Conservation (phyloP, 1,140 invertebrate genomes). For the Helicoverpa zea region DNA sequence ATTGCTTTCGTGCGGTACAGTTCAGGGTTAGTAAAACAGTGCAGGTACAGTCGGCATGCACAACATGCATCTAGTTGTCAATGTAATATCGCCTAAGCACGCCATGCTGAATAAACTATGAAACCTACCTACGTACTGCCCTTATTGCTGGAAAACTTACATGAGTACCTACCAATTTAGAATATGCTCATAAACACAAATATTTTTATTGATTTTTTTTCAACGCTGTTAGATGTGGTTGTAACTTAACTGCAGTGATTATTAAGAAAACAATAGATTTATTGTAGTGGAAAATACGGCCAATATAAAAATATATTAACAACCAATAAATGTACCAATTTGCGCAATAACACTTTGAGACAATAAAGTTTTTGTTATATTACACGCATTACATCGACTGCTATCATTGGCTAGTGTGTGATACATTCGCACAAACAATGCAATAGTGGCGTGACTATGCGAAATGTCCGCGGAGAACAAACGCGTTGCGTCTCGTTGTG, state of each 20-base stretch:
- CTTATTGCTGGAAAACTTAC: neutral
- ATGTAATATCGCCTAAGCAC: constrained; percentile 31
- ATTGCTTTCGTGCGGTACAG: constrained; percentile 41
- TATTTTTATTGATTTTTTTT: constrained; percentile 3
- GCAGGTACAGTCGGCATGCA: constrained; percentile 36
- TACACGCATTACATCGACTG: constrained; percentile 27
- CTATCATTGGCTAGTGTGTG: neutral
- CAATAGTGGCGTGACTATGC: constrained; percentile 52
- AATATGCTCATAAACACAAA: neutral
- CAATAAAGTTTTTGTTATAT: neutral
- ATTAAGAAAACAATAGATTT: neutral
- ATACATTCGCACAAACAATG: constrained; percentile 50
- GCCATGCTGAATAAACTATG: constrained; percentile 45
- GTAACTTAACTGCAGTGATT: constrained; percentile 11
- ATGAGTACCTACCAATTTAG: neutral
- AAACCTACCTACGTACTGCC: neutral
- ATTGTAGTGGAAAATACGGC: neutral
- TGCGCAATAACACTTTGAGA: constrained; percentile 25
- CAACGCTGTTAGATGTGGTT: neutral
- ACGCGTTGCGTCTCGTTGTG: constrained; percentile 62
- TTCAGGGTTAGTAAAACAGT: constrained; percentile 45
- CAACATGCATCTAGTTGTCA: constrained; percentile 44
- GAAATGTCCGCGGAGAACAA: constrained; percentile 45
- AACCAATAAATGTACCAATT: constrained; percentile 21
- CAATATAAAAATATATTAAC: constrained; percentile 7